Base-by-base conservation (phyloP, 2,113 vertebrate genomes). In the Microcebus tavaratra region DNA sequence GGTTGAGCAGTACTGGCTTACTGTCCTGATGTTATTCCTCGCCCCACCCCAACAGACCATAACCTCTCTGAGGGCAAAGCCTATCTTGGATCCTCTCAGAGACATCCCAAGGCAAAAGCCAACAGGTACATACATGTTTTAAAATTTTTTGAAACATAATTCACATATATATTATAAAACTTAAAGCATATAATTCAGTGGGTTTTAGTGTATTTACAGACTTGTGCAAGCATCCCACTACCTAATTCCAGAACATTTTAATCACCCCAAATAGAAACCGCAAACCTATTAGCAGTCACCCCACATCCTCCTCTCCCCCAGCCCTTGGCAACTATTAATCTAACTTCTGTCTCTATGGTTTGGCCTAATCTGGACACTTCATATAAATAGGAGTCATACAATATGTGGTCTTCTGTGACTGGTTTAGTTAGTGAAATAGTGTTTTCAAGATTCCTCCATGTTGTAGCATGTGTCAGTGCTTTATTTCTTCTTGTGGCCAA, bases 401-500 rank as follows among this genome's bases (percentile, higher is more conserved):
- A 21, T 36, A 55, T 0, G 11, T 9, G 31, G 39, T 20, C 39
- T 5, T 5, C 2, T 4, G 20, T 23, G 59, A 23, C 27, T 8
- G 3, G 20, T 5, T 21, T 1, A 8, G 1, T 55, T 55, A 55
- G 53, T 18, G 53, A 55, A 29, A 31, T 1, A 5, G 31, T 15
- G 21, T 50, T 55, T 18, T 18, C 42, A 25, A 68, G 93, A 39
- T 13, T 36, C 8, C 31, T 0, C 61, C 39, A 12, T 0, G 2
- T 3, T 5, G 15, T 0, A 45, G 63, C 18, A 29, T 11, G 11
- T 8, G 39, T 12, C 31, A 73, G 23, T 3, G 1, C 31, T n/a
- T 14, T 11, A 29, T 6, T 15, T 39, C 39, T 23, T 12, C 11
- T 14, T 20, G 5, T 3, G 14, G 27, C 63, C 14, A 25, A 7